Evolutionary conservation across 2,113 vertebrate species (phyloP), one percentile per base, ranked within the genome.

Genomic region (Xiphias gladius): DNA sequence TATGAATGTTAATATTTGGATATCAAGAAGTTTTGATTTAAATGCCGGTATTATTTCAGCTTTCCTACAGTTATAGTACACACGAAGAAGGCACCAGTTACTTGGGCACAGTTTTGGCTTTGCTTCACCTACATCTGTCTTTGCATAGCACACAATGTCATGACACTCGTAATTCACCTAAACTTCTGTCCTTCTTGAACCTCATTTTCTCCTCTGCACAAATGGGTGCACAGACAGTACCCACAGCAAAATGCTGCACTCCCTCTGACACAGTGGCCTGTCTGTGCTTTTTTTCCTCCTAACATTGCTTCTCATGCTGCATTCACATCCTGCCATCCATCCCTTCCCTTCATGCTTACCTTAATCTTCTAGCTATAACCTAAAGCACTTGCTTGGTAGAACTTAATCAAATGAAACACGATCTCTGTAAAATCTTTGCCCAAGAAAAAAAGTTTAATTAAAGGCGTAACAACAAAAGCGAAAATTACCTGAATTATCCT

Each of bases 271-370:
- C 74, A 82, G 64, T 61, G 48, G 46, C 48, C 61, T 32, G 55
- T 43, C 58, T 84, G 64, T 79, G 64, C 55, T 74, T 61, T 62
- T 68, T 62, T 16, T 68, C n/a, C n/a, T 82, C 55, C 28, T 39
- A 41, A 24, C 26, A 17, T 61, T 54, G 35, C 54, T 65, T 66
- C 54, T 71, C 17, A 64, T n/a, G 46, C 76, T 78, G 35, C 54
- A 35, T 61, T 80, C 66, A 81, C 52, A 62, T 66, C 55, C 73
- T 66, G n/a, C 28, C 17, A n/a, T 65, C 35, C 54, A 64, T 2
- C n/a, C 17, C 20, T 22, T 72, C 26, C 39, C 11, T 46, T 73
- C 17, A 50, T 58, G 28, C 20, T n/a, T 37, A 37, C 50, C 50
- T 59, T 37, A 19, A 58, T 30, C 32, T 13, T 28, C 0, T 2